Evolutionary conservation across 2,113 vertebrate species (phyloP), one percentile per base, ranked within the genome.

Genomic region (Elanus axillaris): DNA sequence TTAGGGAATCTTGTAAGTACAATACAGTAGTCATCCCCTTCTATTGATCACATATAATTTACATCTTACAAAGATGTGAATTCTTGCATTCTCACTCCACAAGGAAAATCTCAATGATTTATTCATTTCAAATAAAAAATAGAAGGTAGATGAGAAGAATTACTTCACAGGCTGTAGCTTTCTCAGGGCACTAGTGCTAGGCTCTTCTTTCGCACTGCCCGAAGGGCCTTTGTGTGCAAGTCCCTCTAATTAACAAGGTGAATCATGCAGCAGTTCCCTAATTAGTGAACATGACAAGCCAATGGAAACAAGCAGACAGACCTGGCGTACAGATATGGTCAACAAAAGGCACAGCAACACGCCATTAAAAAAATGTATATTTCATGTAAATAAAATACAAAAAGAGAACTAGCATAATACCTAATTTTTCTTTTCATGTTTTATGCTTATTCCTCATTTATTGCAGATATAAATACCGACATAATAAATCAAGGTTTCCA

Each of bases 181-280:
- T 99, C 99, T 99, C 98, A 98, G 98, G 99, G 99, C 99, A 98
- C 98, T 98, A 98, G 98, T 98, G 98, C 98, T 98, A 99, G 99
- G 99, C 98, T 98, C 98, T 97, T 99, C 98, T 98, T 97, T 97
- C 98, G 96, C 98, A 96, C 95, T 93, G 98, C 98, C 99, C 98
- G 92, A 97, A 96, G 99, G 99, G 98, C 97, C 98, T 98, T 98
- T 98, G 98, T 99, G 98, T 99, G 99, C 99, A 98, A 99, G 99
- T 99, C 99, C 99, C 99, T 99, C 99, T 99, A 99, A 99, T 99
- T 99, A 99, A 99, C 99, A 99, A 99, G 99, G 99, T 99, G 99
- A 99, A 99, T 99, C 99, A 99, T 98, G 98, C 99, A 98, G 99
- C 98, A 98, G 98, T 98, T 98, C 99, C 99, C 99, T 99, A 99